These are phyloP conservation scores for Tragelaphus scriptus DNA, from an alignment of 2,113 vertebrate genomes.

Conservation along the genomic window DNA sequence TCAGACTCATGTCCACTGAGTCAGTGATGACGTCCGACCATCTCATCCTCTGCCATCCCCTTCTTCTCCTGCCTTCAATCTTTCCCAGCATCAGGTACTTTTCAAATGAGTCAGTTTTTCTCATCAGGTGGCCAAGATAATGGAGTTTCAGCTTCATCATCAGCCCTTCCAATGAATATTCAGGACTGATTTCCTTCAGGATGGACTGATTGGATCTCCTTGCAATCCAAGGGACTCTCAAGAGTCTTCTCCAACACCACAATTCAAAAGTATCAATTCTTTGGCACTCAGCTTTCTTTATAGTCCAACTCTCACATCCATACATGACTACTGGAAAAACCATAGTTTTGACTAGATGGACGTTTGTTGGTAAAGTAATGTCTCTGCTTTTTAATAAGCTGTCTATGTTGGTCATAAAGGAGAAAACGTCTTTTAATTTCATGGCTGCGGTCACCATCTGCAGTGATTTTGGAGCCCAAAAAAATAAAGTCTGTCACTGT, in stretches of 20 bases:
- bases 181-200: neutral
- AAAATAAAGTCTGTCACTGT: neutral
- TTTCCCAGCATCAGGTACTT: neutral
- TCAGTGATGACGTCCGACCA: neutral
- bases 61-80: neutral
- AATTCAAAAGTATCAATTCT: neutral
- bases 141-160: neutral
- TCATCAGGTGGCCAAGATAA: neutral
- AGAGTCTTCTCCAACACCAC: neutral
- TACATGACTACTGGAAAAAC: neutral
- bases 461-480: neutral
- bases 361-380: neutral
- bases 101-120: neutral
- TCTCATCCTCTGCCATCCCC: neutral
- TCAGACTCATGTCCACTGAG: neutral
- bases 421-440: neutral
- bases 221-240: neutral
- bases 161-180: neutral
- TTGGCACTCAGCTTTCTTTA: neutral
- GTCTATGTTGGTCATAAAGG: neutral
- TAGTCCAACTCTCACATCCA: neutral
- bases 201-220: neutral
- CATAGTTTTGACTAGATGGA: neutral
- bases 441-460: neutral
- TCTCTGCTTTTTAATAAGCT: neutral